Conservation (phyloP, 2,113 vertebrate genomes). For the Meles meles region DNA sequence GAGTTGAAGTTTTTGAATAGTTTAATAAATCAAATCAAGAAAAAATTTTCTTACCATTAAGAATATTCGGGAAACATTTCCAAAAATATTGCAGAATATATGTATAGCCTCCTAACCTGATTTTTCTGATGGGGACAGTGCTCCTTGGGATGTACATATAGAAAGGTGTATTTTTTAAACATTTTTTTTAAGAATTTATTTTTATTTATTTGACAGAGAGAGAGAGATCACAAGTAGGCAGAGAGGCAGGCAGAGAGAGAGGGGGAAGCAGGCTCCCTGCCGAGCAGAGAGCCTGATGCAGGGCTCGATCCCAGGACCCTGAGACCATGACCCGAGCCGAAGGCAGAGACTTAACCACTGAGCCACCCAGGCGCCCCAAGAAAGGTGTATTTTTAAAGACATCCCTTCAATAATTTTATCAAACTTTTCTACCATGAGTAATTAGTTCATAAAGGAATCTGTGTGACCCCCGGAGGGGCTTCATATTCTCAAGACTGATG, state of each 20-base stretch:
- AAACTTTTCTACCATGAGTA: background rate
- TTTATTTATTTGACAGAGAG: too few relatives aligned
- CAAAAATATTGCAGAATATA: background rate
- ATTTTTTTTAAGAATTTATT: too few relatives aligned
- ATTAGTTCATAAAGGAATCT: background rate
- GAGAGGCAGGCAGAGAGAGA: too few relatives aligned
- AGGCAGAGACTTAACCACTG: too few relatives aligned
- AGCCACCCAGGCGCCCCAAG: too few relatives aligned
- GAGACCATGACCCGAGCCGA: too few relatives aligned
- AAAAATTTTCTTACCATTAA: background rate
- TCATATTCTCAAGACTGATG: background rate
- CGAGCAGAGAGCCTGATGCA: too few relatives aligned
- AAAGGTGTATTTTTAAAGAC: background rate
- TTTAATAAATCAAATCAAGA: conserved; percentile 31
- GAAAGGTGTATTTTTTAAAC: background rate
- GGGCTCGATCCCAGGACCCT: too few relatives aligned
- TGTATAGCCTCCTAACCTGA: background rate
- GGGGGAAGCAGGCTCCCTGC: too few relatives aligned
- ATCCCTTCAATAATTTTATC: background rate
- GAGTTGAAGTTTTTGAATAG: conserved; percentile 4
- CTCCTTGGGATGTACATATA: background rate
- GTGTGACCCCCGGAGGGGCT: background rate
- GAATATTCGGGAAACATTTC: background rate
- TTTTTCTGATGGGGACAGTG: background rate
- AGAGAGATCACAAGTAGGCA: too few relatives aligned